A percentile compares a stretch with the other conserved stretches of the same genome.
These are phyloP conservation scores for Amia ocellicauda DNA, from an alignment of 2,113 vertebrate genomes.

Conservation along the genomic window DNA sequence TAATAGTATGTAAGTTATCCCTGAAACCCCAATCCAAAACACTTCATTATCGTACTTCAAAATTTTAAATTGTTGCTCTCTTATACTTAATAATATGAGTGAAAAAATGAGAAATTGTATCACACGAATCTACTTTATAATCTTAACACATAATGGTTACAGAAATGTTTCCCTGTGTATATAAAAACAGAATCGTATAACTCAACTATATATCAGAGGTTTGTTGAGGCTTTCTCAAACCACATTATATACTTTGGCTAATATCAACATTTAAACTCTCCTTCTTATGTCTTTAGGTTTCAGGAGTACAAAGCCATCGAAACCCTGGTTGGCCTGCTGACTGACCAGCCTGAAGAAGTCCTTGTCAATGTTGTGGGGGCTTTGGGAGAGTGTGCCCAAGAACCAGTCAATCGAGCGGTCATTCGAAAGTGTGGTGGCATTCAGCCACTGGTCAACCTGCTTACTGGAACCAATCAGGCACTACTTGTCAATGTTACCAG, in stretches of 20 bases:
- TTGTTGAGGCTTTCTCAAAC: conserved; percentile 56
- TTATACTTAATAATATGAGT: conserved; percentile 32
- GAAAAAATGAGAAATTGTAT: too few relatives aligned
- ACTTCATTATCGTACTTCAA: conserved; percentile 44
- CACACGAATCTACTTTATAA: conserved; percentile 19
- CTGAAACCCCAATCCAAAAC: conserved; percentile 39
- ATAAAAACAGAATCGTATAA: conserved; percentile 60
- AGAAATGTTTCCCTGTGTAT: conserved; percentile 36
- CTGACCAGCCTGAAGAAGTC: conserved; percentile 87
- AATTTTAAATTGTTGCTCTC: conserved; percentile 31
- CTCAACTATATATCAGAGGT: conserved; percentile 61
- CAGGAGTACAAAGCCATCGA: conserved; percentile 73
- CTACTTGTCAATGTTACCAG: conserved; percentile 88
- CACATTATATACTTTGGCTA: conserved; percentile 53
- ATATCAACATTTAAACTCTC: conserved; percentile 9
- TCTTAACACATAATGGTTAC: conserved; percentile 28
- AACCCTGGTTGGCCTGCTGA: conserved; percentile 76
- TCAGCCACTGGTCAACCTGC: conserved; percentile 76
- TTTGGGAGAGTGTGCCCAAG: conserved; percentile 83
- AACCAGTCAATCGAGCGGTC: conserved; percentile 62
- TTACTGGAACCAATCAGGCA: conserved; percentile 76
- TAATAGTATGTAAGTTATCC: conserved; percentile 35
- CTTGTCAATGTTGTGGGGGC: conserved; percentile 86
- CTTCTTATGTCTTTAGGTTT: conserved; percentile 66
- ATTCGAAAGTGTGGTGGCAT: conserved; percentile 82